A percentile compares a stretch with the other conserved stretches of the same genome.
Evolutionary conservation across 2,113 vertebrate species (phyloP).

Genomic region (Aegotheles bennettii): DNA sequence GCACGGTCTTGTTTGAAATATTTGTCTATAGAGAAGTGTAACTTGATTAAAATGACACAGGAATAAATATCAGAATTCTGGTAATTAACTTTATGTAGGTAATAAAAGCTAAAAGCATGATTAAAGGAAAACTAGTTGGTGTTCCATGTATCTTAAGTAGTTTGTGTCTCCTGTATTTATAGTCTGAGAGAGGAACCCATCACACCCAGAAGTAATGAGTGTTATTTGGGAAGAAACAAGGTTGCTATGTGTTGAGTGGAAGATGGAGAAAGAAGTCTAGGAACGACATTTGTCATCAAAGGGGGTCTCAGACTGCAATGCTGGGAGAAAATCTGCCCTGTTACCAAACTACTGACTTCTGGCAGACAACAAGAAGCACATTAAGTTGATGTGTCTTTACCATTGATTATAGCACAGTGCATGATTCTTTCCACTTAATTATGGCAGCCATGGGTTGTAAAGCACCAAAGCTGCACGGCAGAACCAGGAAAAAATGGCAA

Average conservation of each 20-base stretch:
- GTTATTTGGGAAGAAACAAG: neutral
- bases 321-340: neutral
- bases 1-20: neutral
- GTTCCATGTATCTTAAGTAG: neutral
- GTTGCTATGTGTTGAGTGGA: neutral
- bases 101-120: neutral
- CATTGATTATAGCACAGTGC: fast-evolving
- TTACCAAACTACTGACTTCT: neutral
- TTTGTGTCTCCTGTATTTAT: neutral
- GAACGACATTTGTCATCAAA: neutral
- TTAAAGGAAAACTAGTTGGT: neutral
- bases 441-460: neutral
- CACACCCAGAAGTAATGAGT: neutral
- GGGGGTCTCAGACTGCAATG: neutral
- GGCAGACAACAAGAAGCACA: neutral
- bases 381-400: neutral
- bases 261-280: neutral
- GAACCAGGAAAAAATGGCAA: neutral
- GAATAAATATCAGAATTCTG: neutral
- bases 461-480: neutral
- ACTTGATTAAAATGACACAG: neutral
- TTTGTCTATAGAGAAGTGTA: neutral
- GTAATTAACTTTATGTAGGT: neutral
- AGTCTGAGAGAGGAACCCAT: neutral
- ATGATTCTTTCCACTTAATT: neutral